Conservation (phyloP, 2,113 vertebrate species). For the Todiramphus saurophagus region DNA sequence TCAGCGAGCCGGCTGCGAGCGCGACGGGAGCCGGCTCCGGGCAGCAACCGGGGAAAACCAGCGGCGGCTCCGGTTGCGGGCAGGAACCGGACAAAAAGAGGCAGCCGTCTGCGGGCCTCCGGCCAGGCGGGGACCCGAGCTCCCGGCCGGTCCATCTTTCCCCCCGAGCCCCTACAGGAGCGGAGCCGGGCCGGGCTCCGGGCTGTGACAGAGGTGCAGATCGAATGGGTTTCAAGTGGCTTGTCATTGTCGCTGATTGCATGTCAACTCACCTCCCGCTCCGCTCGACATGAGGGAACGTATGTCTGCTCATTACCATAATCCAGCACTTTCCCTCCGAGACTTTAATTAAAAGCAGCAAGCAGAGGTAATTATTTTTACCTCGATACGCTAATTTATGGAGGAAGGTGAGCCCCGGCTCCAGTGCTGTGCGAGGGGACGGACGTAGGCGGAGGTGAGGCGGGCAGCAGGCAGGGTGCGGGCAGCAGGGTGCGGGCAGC, state of each 20-base stretch:
- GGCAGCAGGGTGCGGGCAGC: slow-evolving; percentile 19
- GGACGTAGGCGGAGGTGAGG: neutral
- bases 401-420: slow-evolving; percentile 66
- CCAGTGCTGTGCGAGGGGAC: slow-evolving; percentile 50
- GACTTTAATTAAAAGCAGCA: slow-evolving; percentile 96
- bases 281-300: slow-evolving; percentile 82
- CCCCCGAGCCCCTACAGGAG: neutral
- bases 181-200: neutral
- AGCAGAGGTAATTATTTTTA: slow-evolving; percentile 86
- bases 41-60: neutral
- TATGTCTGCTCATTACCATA: slow-evolving; percentile 94
- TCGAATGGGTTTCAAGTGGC: slow-evolving; percentile 82
- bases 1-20: neutral
- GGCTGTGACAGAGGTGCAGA: slow-evolving; percentile 66
- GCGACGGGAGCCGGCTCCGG: neutral
- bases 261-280: slow-evolving; percentile 86
- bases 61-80: neutral
- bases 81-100: neutral
- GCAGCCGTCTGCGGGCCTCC: neutral
- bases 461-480: neutral
- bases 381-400: slow-evolving; percentile 80
- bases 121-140: neutral
- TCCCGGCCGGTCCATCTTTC: too few relatives aligned
- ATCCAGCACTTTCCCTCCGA: slow-evolving; percentile 91
- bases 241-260: slow-evolving; percentile 84